These are phyloP conservation scores for Dryomyza anilis DNA, from an alignment of 2,888 invertebrate genomes.

Conservation along the genomic window DNA sequence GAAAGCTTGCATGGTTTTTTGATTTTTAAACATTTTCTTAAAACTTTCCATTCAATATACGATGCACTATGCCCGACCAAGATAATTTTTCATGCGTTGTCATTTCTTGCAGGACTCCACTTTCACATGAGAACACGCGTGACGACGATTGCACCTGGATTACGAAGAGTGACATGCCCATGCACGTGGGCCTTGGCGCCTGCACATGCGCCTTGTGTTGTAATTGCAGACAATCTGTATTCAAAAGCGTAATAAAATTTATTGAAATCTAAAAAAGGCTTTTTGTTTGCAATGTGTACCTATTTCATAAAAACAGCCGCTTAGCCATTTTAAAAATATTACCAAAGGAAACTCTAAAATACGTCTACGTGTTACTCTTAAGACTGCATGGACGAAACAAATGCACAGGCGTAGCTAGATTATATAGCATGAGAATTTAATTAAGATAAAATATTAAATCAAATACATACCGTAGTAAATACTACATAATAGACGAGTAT, in stretches of 20 bases:
- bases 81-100: conserved; percentile 37
- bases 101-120: conserved; percentile 44
- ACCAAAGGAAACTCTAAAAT: conserved; percentile 54
- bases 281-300: conserved; percentile 40
- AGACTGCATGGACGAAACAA: conserved; percentile 40
- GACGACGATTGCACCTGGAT: conserved; percentile 41
- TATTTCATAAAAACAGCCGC: conserved; percentile 48
- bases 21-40: conserved; percentile 23
- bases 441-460: background rate
- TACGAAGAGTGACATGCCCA: conserved; percentile 41
- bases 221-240: conserved; percentile 43
- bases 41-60: conserved; percentile 39
- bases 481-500: conserved; percentile 59
- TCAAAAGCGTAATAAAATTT: conserved; percentile 14
- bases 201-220: conserved; percentile 35
- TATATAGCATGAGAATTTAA: background rate
- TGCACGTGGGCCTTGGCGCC: conserved; percentile 30
- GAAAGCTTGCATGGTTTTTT: background rate
- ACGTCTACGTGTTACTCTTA: conserved; percentile 48
- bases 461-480: conserved; percentile 54
- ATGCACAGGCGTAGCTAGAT: conserved; percentile 44
- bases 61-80: conserved; percentile 33
- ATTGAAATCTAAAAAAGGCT: background rate
- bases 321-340: conserved; percentile 48
- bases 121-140: conserved; percentile 41